Evolutionary conservation across 2,797 vertebrate genomes (phyloP).

Genomic region (Gymnothorax javanicus): DNA sequence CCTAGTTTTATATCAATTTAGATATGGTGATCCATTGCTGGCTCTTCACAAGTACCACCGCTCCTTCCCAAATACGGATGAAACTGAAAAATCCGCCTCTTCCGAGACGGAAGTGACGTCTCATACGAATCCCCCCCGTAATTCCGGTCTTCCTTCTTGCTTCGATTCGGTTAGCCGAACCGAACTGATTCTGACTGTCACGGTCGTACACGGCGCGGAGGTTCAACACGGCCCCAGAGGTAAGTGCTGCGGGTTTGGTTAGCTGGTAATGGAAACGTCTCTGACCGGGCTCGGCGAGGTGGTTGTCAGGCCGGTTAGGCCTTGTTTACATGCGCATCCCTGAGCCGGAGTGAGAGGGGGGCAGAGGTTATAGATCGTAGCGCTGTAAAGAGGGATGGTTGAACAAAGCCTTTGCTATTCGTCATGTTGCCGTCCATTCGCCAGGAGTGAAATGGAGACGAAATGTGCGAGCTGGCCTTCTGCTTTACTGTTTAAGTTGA

Average conservation of each 20-base stretch:
- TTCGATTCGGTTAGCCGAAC: constrained; percentile 49
- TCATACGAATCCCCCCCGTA: constrained; percentile 57
- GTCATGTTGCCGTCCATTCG: background rate
- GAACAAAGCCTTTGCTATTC: constrained; percentile 11
- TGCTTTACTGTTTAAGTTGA: background rate
- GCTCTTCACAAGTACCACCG: background rate
- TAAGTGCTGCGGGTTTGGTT: constrained; percentile 53
- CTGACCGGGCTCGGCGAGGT: constrained; percentile 32
- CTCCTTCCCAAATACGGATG: background rate
- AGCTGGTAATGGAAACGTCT: background rate
- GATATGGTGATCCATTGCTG: background rate
- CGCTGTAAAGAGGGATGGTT: constrained; percentile 27
- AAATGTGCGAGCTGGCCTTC: background rate
- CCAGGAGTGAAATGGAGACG: background rate
- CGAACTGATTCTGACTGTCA: constrained; percentile 46
- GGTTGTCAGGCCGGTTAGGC: constrained; percentile 59
- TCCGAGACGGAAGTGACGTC: constrained; percentile 70
- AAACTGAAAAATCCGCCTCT: constrained; percentile 16
- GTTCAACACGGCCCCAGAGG: constrained; percentile 52
- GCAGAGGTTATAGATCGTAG: constrained; percentile 33
- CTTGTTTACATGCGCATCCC: constrained; percentile 80
- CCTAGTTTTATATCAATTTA: background rate
- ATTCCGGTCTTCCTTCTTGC: constrained; percentile 63
- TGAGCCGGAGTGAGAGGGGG: constrained; percentile 62
- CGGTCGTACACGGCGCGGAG: constrained; percentile 35